Percentiles rank a stretch among this genome's conserved stretches.
phyloP scores from a whole-genome alignment of 1,140 invertebrate species.

The Glomeris maerens region DNA sequence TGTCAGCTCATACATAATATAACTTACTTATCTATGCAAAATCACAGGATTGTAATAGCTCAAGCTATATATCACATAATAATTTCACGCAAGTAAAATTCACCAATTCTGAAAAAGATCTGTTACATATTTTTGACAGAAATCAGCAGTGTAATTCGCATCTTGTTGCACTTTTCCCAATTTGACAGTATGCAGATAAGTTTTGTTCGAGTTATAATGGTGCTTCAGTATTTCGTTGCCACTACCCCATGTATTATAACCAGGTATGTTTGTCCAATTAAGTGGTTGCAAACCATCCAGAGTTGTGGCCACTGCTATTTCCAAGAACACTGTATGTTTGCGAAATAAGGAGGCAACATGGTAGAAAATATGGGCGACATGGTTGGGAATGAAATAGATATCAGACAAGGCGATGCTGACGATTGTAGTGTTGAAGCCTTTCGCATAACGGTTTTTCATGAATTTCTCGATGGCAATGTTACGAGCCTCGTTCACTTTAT shows the following conservation, averaged over 20 bases:
- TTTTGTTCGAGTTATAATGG: neutral
- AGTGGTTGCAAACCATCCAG: neutral
- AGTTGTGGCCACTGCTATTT: neutral
- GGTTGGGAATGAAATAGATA: neutral
- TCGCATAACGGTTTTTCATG: neutral
- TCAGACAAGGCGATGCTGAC: neutral
- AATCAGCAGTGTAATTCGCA: neutral
- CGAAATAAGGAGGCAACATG: neutral
- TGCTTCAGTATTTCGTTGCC: neutral
- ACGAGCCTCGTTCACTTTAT: too few species aligned
- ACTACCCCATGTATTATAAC: neutral
- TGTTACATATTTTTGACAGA: neutral
- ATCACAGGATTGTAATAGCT: too few species aligned
- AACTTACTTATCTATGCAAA: too few species aligned
- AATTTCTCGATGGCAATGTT: neutral
- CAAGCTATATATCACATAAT: too few species aligned
- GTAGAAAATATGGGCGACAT: neutral
- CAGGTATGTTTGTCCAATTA: neutral
- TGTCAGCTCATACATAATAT: too few species aligned
- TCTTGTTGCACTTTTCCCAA: neutral
- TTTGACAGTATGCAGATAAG: neutral
- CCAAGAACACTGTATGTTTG: neutral
- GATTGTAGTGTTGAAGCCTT: neutral
- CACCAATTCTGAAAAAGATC: neutral
- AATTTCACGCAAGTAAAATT: too few species aligned